phyloP scores from a whole-genome alignment of 2,797 vertebrate species.

The Ficedula albicollis region DNA sequence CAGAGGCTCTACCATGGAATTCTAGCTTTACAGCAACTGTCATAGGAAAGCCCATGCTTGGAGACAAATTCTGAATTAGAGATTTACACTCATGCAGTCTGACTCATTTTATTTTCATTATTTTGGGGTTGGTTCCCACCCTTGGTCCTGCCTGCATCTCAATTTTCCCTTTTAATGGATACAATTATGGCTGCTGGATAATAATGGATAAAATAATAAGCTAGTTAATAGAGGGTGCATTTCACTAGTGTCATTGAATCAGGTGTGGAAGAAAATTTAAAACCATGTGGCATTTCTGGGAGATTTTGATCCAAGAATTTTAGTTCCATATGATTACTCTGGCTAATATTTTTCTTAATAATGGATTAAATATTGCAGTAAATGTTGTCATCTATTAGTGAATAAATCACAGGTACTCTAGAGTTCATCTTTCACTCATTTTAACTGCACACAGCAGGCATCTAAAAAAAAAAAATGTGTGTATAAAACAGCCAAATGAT shows the following conservation, averaged over 20 bases:
- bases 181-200: neutral
- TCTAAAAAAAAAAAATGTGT: neutral
- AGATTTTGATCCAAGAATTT: neutral
- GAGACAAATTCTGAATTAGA: neutral
- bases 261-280: neutral
- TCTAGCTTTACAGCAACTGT: neutral
- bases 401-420: neutral
- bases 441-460: neutral
- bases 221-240: neutral
- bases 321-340: neutral
- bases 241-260: neutral
- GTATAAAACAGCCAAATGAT: neutral
- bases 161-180: neutral
- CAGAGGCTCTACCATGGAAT: neutral
- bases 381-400: neutral
- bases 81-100: accelerated
- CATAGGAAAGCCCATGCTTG: neutral
- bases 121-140: accelerated
- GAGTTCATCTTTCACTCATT: neutral
- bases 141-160: accelerated
- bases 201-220: neutral
- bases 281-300: neutral
- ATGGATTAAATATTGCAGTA: neutral
- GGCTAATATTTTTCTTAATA: neutral
- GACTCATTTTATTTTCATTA: neutral